phyloP scores from a whole-genome alignment of 2,888 invertebrate genomes.

The Melipona beecheii region DNA sequence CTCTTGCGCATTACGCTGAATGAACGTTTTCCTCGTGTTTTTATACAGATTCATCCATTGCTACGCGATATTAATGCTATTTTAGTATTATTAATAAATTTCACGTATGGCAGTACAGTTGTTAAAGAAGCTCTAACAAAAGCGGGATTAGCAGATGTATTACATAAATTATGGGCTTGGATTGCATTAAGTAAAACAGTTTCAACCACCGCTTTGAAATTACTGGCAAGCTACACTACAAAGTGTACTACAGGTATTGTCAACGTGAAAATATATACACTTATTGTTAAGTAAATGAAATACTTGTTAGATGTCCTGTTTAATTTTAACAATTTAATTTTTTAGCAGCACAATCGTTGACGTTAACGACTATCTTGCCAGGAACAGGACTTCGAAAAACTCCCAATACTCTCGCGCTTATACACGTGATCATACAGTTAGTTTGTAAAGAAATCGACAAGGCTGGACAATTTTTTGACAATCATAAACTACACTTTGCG shows the following conservation, averaged over 20 bases:
- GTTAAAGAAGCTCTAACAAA: constrained; percentile 86
- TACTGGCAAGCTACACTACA: constrained; percentile 88
- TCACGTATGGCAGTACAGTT: constrained; percentile 85
- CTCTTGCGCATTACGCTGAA: background rate
- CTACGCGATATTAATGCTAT: constrained; percentile 86
- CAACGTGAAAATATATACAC: background rate
- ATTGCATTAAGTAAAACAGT: constrained; percentile 86
- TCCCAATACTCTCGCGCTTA: constrained; percentile 85
- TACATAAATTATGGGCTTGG: constrained; percentile 89
- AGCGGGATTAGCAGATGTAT: constrained; percentile 86
- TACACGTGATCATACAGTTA: constrained; percentile 85
- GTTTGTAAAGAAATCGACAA: constrained; percentile 85
- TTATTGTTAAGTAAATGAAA: background rate
- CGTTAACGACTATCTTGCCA: constrained; percentile 85
- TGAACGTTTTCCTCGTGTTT: constrained; percentile 53
- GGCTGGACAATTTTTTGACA: constrained; percentile 84
- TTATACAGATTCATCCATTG: constrained; percentile 83
- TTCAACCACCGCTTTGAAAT: constrained; percentile 85
- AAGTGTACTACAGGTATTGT: constrained; percentile 86
- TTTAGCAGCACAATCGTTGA: constrained; percentile 85
- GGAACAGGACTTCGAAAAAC: constrained; percentile 85
- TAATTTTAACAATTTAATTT: constrained; percentile 8
- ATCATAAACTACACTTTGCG: constrained; percentile 83
- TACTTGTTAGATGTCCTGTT: background rate
- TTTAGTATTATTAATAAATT: constrained; percentile 86